A percentile compares a stretch with the other conserved stretches of the same genome.
Evolutionary conservation across 2,888 invertebrate species (phyloP).

Genomic region (Dyspetes luteomarginatus): DNA sequence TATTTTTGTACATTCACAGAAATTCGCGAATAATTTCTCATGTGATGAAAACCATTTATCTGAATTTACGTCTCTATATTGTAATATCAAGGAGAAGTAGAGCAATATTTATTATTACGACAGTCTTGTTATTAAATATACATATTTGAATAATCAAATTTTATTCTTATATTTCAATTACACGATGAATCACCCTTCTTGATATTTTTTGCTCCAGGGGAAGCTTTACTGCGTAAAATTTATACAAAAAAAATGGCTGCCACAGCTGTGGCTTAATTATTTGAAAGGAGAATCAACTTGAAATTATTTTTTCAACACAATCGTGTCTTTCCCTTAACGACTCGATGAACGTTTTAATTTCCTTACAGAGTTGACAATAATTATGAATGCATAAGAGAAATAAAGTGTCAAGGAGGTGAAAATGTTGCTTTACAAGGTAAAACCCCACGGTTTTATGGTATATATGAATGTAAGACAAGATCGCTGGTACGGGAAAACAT

Average conservation of each 20-base stretch:
- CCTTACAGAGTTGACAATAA: conserved; percentile 25
- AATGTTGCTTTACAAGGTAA: conserved; percentile 45
- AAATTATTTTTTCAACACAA: no score
- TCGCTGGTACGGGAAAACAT: conserved; percentile 40
- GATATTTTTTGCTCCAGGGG: no score
- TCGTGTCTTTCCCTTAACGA: no score
- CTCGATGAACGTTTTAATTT: background rate
- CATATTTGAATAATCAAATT: no score
- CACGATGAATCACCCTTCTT: no score
- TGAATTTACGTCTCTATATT: background rate
- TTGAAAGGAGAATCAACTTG: no score
- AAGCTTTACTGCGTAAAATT: no score
- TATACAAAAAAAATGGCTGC: no score
- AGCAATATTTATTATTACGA: background rate
- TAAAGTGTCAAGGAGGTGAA: conserved; percentile 17
- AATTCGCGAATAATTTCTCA: background rate
- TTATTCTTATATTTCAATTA: background rate
- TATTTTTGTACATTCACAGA: background rate
- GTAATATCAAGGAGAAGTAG: background rate
- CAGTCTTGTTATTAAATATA: conserved; percentile 3
- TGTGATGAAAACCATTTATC: background rate
- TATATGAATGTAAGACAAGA: conserved; percentile 3
- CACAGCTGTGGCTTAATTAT: no score
- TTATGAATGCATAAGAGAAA: conserved; percentile 31
- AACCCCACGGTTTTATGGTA: conserved; percentile 3